Conservation (phyloP, 2,113 vertebrate species). For the Otis tarda region DNA sequence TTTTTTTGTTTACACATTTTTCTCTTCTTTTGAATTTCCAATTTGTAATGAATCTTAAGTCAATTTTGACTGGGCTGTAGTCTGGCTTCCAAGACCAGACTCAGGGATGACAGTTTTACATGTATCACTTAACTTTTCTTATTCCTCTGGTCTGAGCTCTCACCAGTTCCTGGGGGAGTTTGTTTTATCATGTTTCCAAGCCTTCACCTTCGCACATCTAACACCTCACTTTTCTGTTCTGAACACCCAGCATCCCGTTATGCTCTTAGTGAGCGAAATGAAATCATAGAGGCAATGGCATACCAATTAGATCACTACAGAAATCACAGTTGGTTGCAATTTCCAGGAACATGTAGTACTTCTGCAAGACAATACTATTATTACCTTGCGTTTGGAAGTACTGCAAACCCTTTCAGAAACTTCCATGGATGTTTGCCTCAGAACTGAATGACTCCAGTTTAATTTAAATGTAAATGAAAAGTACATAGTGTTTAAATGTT, state of each 20-base stretch:
- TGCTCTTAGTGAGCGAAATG: not conserved
- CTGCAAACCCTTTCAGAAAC: not conserved
- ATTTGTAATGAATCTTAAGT: not conserved
- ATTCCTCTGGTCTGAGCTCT: not conserved
- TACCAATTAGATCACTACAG: conserved; percentile 6
- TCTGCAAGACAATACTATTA: not conserved
- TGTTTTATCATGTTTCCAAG: not conserved
- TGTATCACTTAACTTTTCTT: not conserved
- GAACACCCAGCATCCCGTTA: conserved; percentile 6
- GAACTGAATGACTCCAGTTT: not conserved
- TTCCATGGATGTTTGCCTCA: not conserved
- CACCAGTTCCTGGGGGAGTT: not conserved
- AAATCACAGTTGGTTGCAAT: not conserved
- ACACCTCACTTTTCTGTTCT: not conserved
- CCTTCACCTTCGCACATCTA: not conserved
- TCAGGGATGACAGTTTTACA: not conserved
- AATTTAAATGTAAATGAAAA: conserved; percentile 62
- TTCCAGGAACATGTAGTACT: conserved; percentile 7
- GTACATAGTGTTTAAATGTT: not conserved
- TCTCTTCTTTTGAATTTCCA: not conserved
- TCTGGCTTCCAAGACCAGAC: not conserved
- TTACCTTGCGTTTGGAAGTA: not conserved
- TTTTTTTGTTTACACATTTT: accelerated
- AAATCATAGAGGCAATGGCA: not conserved
- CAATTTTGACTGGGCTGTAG: not conserved